Evolutionary conservation across 2,888 invertebrate species (phyloP).

Genomic region (Venustoraphidia nigricollis): DNA sequence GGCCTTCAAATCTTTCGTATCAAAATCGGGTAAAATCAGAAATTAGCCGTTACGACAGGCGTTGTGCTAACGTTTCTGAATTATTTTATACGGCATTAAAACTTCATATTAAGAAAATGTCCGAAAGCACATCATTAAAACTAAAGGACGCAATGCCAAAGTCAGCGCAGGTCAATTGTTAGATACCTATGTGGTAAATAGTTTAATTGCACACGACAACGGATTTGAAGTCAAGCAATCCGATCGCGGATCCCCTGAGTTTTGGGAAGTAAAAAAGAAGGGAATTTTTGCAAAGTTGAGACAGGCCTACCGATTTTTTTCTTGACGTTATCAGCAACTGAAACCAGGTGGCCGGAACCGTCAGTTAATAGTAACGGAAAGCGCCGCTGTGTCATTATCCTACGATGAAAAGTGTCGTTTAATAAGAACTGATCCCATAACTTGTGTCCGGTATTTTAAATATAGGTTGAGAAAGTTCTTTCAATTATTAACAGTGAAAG

Average conservation of each 20-base stretch:
- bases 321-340: not conserved
- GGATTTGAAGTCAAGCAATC: not conserved
- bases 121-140: too few relatives aligned
- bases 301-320: too few relatives aligned
- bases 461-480: too few relatives aligned
- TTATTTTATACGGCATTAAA: too few relatives aligned
- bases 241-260: not conserved
- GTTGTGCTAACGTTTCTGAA: not conserved
- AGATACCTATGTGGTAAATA: not conserved
- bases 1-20: not conserved
- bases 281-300: too few relatives aligned
- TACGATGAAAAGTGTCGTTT: constrained; percentile 10
- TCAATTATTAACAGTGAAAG: constrained; percentile 6
- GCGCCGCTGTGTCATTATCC: constrained; percentile 4
- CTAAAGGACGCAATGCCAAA: too few relatives aligned
- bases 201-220: not conserved
- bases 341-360: constrained; percentile 10
- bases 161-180: too few relatives aligned
- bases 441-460: constrained; percentile 8
- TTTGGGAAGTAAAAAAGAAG: too few relatives aligned
- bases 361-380: constrained; percentile 6
- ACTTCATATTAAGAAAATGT: too few relatives aligned
- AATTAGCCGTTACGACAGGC: not conserved
- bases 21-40: not conserved
- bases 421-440: too few relatives aligned